These are phyloP conservation scores for Drosophila teissieri DNA, from an alignment of 1,140 invertebrate species.

Conservation along the genomic window DNA sequence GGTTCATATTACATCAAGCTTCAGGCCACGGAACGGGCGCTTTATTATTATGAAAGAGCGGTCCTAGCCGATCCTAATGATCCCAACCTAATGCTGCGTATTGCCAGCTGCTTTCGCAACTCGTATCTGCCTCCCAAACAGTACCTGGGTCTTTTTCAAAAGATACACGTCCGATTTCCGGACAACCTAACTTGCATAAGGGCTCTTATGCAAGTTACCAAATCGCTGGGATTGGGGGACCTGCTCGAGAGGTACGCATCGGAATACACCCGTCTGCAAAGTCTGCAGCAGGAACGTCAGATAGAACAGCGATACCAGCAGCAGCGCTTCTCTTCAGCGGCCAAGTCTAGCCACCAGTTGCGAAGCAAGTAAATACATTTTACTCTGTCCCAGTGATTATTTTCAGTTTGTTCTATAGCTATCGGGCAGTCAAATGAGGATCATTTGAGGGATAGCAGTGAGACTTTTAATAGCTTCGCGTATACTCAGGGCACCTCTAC, in stretches of 20 bases:
- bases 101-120: slow-evolving; percentile 92
- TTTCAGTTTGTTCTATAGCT: slow-evolving; percentile 18
- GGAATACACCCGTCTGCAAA: slow-evolving; percentile 93
- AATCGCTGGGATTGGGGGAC: slow-evolving; percentile 88
- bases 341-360: slow-evolving; percentile 74
- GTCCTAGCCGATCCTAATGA: slow-evolving; percentile 94
- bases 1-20: slow-evolving; percentile 96
- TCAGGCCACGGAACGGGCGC: slow-evolving; percentile 94
- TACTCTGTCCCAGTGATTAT: background rate
- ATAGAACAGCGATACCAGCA: slow-evolving; percentile 89
- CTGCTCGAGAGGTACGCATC: slow-evolving; percentile 89
- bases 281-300: slow-evolving; percentile 67
- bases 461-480: slow-evolving; percentile 28
- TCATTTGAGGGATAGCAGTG: slow-evolving; percentile 45
- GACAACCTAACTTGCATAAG: slow-evolving; percentile 95
- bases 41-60: slow-evolving; percentile 94
- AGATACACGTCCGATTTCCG: slow-evolving; percentile 91
- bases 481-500: background rate
- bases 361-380: slow-evolving; percentile 56
- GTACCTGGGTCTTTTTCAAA: slow-evolving; percentile 92
- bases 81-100: slow-evolving; percentile 93
- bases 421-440: slow-evolving; percentile 58
- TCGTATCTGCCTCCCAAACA: slow-evolving; percentile 92
- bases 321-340: slow-evolving; percentile 87
- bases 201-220: slow-evolving; percentile 92